Base-by-base conservation (phyloP, 2,888 invertebrate species). In the Drosophila putrida region DNA sequence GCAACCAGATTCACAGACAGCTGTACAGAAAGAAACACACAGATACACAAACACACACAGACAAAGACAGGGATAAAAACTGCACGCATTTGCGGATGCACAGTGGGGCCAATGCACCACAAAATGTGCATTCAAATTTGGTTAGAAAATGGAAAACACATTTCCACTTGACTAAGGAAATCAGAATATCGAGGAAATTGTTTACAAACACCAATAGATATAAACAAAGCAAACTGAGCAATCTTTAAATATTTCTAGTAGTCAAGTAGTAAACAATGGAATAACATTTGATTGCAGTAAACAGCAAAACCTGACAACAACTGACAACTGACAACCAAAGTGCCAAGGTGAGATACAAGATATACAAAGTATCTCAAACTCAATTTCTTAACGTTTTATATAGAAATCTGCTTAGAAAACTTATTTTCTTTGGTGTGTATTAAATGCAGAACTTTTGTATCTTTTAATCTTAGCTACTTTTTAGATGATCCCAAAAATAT, bases 1-100 rank as follows among this genome's bases (percentile, higher is more conserved):
- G 74, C 79, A 78, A 33, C 20, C 78, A 82, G 83, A 72, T 63
- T 71, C 78, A 73, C 20, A 25, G 27, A 27, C 15, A 9, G 60
- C 36, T 33, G 58, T 20, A 20, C 20, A 20, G 20, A 20, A 47
- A 39, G 28, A 28, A 5, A 5, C 28, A 28, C 28, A 28, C 4
- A 13, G 31, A n/a, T n/a, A n/a, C n/a, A 20, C 20, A 20, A 1
- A 20, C 20, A 9, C 1, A 43, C 54, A 5, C 33, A 25, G n/a
- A 8, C 13, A 38, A 25, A 49, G 38, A 47, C 43, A 43, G 43
- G 41, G 20, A 63, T 27, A 50, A 57, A 36, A 51, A 33, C 43
- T 38, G 58, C 51, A 49, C 53, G 55, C 68, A 60, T 43, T 70
- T 51, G 49, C 51, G 59, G 49, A 53, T 44, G 71, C 71, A 72